Percentiles rank a stretch among this genome's conserved stretches.
Evolutionary conservation across 2,113 vertebrate species (phyloP).

Genomic region (Sorex araneus): DNA sequence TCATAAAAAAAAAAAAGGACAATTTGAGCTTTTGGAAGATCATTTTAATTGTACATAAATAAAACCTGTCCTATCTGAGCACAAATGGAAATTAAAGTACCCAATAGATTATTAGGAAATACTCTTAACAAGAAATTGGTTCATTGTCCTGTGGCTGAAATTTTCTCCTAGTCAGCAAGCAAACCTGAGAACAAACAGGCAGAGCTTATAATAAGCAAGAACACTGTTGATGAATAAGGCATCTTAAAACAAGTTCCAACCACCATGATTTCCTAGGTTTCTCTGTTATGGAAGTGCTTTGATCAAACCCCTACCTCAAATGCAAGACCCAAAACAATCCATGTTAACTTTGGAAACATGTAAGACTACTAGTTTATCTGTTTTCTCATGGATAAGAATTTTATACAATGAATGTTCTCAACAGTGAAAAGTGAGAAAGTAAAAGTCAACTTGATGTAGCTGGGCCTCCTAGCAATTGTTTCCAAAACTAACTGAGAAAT

Average conservation of each 20-base stretch:
- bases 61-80: slow-evolving; percentile 61
- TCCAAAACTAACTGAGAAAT: slow-evolving; percentile 53
- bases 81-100: slow-evolving; percentile 74
- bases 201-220: slow-evolving; percentile 4
- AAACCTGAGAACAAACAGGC: slow-evolving; percentile 45
- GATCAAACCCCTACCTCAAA: slow-evolving; percentile 36
- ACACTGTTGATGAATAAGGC: not conserved
- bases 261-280: slow-evolving; percentile 36
- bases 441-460: not conserved
- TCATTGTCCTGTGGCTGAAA: slow-evolving; percentile 56
- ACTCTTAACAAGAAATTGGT: slow-evolving; percentile 69
- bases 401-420: not conserved
- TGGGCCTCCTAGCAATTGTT: slow-evolving; percentile 30
- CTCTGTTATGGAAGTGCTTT: not conserved
- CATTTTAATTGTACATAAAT: slow-evolving; percentile 69
- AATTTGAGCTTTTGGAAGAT: slow-evolving; percentile 59
- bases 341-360: slow-evolving; percentile 14
- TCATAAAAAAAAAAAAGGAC: slow-evolving; percentile 37
- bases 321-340: slow-evolving; percentile 22
- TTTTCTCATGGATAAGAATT: not conserved
- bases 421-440: not conserved
- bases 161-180: slow-evolving; percentile 64
- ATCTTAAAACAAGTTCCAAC: not conserved
- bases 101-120: slow-evolving; percentile 70
- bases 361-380: not conserved